Conservation (phyloP, 2,113 vertebrate species). For the Rissa tridactyla region DNA sequence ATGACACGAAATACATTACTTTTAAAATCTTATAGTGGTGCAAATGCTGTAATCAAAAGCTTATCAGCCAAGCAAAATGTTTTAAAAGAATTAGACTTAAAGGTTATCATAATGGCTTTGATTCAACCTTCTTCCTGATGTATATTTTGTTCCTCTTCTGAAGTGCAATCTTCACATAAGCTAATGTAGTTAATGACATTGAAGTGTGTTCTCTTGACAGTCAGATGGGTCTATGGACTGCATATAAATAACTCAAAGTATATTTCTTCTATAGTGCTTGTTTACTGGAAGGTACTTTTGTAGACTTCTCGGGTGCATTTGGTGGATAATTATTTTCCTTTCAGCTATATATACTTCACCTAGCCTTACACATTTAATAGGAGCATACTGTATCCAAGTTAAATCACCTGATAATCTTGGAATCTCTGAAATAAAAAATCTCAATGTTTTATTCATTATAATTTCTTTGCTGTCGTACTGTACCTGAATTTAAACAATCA, state of each 20-base stretch:
- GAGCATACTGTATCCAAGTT: not conserved
- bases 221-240: not conserved
- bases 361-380: not conserved
- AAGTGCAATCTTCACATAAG: not conserved
- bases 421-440: not conserved
- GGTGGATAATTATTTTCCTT: not conserved
- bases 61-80: not conserved
- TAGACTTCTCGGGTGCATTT: not conserved
- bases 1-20: not conserved
- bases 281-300: not conserved
- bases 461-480: not conserved
- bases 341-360: not conserved
- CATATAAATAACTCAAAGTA: not conserved
- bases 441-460: not conserved
- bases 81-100: not conserved
- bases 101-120: not conserved
- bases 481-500: not conserved
- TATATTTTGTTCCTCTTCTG: not conserved
- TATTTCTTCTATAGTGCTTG: not conserved
- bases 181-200: not conserved
- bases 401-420: not conserved
- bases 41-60: not conserved
- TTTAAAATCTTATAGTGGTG: not conserved
- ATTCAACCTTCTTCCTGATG: not conserved
- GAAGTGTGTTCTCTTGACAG: not conserved